A percentile compares a stretch with the other conserved stretches of the same genome.
Conservation (phyloP, 2,113 vertebrate species). For the Synchiropus splendidus region DNA sequence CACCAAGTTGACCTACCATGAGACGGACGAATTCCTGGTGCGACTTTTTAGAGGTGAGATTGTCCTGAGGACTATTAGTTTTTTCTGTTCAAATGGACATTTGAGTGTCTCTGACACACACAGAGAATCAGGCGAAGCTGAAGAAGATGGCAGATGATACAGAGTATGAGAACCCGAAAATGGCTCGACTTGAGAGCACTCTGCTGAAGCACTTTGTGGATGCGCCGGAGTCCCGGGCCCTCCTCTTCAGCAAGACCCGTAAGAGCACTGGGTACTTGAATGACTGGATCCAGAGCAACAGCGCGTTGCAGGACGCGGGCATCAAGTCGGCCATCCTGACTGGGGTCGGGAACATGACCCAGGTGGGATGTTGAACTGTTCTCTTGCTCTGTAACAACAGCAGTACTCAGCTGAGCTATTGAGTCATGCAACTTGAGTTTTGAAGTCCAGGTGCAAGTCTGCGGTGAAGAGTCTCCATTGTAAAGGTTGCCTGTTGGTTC, state of each 20-base stretch:
- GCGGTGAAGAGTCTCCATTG: not conserved
- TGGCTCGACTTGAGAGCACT: conserved; percentile 68
- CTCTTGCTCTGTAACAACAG: too few relatives aligned
- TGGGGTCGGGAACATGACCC: conserved; percentile 83
- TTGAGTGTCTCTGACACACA: not conserved
- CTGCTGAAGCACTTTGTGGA: conserved; percentile 67
- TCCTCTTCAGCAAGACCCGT: conserved; percentile 80
- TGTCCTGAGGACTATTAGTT: not conserved
- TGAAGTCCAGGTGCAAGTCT: too few relatives aligned
- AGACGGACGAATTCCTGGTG: conserved; percentile 65
- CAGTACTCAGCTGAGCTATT: too few relatives aligned
- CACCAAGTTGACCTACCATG: conserved; percentile 37
- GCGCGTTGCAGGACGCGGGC: conserved; percentile 23
- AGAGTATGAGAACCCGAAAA: conserved; percentile 75
- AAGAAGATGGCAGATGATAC: conserved; percentile 19
- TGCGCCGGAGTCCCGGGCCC: conserved; percentile 50
- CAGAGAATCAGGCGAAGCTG: conserved; percentile 66
- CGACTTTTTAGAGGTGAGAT: conserved; percentile 67
- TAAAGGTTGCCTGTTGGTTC: too few relatives aligned
- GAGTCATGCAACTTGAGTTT: too few relatives aligned
- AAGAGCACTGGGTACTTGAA: conserved; percentile 70
- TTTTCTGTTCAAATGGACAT: not conserved
- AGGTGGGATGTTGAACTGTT: conserved; percentile 56
- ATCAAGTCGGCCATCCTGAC: conserved; percentile 69
- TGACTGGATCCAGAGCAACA: conserved; percentile 72